Evolutionary conservation across 2,113 vertebrate species (phyloP).

Genomic region (Egretta garzetta): DNA sequence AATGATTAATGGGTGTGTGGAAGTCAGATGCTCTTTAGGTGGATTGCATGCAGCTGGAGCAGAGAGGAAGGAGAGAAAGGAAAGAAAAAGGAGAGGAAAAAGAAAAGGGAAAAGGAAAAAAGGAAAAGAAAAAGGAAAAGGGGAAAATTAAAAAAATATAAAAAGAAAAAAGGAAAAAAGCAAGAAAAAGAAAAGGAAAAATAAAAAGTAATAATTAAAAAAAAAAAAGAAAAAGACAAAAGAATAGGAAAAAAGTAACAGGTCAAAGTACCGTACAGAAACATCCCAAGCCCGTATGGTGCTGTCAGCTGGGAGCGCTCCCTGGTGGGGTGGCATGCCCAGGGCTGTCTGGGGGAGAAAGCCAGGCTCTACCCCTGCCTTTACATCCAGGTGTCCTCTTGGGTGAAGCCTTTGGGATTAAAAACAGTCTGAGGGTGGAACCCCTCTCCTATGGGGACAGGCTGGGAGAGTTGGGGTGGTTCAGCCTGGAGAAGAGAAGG

Average conservation of each 20-base stretch:
- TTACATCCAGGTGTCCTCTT: background rate
- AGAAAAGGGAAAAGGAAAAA: fast-evolving
- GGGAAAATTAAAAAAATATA: fast-evolving
- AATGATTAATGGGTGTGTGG: background rate
- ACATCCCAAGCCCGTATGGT: background rate
- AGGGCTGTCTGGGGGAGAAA: background rate
- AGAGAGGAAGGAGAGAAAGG: background rate
- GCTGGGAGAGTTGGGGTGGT: background rate
- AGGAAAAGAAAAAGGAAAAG: fast-evolving
- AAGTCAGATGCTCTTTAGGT: background rate
- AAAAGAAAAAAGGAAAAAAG: too few relatives aligned
- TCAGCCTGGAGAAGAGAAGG: background rate
- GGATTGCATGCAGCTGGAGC: background rate
- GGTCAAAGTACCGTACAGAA: fast-evolving
- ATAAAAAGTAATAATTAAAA: background rate
- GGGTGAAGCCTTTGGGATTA: background rate
- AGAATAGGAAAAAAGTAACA: background rate
- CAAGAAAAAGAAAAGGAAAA: too few relatives aligned
- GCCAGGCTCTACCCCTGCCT: background rate
- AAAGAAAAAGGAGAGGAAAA: too few relatives aligned
- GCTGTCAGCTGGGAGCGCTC: background rate
- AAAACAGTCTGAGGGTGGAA: background rate
- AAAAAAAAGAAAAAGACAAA: background rate
- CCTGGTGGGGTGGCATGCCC: fast-evolving
- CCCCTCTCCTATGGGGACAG: background rate